Conservation (phyloP, 92 coral and sea anemone genomes). For the Paragorgia papillata region DNA sequence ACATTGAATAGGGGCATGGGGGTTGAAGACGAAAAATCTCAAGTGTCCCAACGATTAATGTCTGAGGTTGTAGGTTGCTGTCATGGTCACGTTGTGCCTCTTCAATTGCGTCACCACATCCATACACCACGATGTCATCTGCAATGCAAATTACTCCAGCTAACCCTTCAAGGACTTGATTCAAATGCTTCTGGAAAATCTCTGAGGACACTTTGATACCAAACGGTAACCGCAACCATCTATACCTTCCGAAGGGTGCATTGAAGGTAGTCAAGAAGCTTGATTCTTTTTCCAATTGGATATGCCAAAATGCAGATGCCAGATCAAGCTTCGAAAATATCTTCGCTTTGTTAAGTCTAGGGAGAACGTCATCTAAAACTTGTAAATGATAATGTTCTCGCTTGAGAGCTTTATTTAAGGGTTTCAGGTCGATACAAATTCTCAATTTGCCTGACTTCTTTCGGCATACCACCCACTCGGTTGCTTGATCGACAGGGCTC, state of each 20-base stretch:
- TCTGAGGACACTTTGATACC: not conserved
- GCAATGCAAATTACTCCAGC: not conserved
- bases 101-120: not conserved
- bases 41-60: too few species aligned
- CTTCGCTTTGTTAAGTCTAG: conserved; percentile 31
- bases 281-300: conserved; percentile 13
- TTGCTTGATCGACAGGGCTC: conserved; percentile 27
- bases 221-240: conserved; percentile 38
- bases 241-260: conserved; percentile 29
- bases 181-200: not conserved
- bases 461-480: conserved; percentile 40
- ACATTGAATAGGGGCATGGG: too few species aligned
- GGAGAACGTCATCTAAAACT: conserved; percentile 36
- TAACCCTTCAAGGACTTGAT: not conserved
- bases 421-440: conserved; percentile 44
- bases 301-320: conserved; percentile 28
- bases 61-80: too few species aligned
- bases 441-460: conserved; percentile 37
- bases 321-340: conserved; percentile 28
- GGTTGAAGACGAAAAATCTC: too few species aligned
- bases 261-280: conserved; percentile 29
- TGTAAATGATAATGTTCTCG: conserved; percentile 23
- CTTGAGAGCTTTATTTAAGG: conserved; percentile 36
- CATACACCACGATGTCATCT: not conserved
- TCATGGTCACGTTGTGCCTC: not conserved